Conservation (phyloP, 2,888 invertebrate genomes). For the Clitarchus hookeri region DNA sequence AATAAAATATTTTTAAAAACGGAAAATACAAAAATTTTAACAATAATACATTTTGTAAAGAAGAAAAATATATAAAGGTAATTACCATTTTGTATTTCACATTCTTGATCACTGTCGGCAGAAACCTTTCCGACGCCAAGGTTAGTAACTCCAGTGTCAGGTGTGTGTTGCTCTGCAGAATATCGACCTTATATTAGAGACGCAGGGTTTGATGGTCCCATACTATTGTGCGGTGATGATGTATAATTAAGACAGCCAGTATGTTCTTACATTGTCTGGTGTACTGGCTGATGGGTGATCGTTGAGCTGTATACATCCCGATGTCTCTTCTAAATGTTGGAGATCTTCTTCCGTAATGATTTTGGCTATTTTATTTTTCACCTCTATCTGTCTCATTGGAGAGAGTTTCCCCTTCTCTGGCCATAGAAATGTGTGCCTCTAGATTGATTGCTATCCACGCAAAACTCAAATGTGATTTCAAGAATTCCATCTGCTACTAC, state of each 20-base stretch:
- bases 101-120: background rate
- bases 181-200: background rate
- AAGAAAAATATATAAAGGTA: background rate
- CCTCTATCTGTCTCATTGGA: slow-evolving; percentile 12
- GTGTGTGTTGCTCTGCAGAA: background rate
- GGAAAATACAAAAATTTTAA: too few species aligned
- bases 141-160: background rate
- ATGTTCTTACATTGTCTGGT: background rate
- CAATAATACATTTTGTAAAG: too few species aligned
- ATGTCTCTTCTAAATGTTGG: slow-evolving; percentile 16
- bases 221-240: slow-evolving; percentile 2
- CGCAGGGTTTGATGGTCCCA: background rate
- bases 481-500: background rate
- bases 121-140: background rate
- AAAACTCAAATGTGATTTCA: slow-evolving; percentile 2
- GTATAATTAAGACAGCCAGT: background rate
- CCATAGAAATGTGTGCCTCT: background rate
- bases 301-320: background rate
- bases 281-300: background rate
- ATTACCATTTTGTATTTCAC: background rate
- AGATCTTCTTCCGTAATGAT: background rate
- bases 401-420: background rate
- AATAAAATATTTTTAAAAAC: too few species aligned
- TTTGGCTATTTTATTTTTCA: slow-evolving; percentile 18
- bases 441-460: background rate